These are phyloP conservation scores for Marmota monax DNA, from an alignment of 2,113 vertebrate species.

Conservation along the genomic window DNA sequence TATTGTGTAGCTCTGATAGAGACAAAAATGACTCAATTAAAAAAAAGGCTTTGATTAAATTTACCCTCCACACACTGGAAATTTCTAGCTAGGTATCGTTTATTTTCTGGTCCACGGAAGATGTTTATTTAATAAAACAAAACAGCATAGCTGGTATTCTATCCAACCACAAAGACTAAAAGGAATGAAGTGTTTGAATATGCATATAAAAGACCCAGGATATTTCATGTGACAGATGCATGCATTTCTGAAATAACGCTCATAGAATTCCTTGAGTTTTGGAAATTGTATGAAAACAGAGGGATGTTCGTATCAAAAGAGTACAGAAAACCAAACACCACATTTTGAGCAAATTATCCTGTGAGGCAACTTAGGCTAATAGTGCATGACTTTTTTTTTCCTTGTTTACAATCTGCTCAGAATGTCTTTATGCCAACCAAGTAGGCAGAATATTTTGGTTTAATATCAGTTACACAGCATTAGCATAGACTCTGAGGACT, in stretches of 20 bases:
- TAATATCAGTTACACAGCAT: slow-evolving; percentile 84
- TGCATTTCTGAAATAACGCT: slow-evolving; percentile 83
- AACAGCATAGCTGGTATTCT: slow-evolving; percentile 92
- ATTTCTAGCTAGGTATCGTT: slow-evolving; percentile 10
- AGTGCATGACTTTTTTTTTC: slow-evolving; percentile 73
- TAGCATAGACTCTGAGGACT: slow-evolving; percentile 86
- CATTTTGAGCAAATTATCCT: slow-evolving; percentile 81
- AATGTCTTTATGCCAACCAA: slow-evolving; percentile 85
- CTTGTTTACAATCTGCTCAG: slow-evolving; percentile 82
- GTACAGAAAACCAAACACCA: slow-evolving; percentile 89
- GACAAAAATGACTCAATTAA: background rate
- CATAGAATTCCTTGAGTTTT: slow-evolving; percentile 86
- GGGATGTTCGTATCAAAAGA: slow-evolving; percentile 87
- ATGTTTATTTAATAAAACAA: slow-evolving; percentile 91
- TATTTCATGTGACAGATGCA: slow-evolving; percentile 80
- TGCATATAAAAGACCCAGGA: slow-evolving; percentile 84
- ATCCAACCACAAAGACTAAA: slow-evolving; percentile 88
- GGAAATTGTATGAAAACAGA: slow-evolving; percentile 85
- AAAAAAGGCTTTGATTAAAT: background rate
- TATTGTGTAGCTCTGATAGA: background rate
- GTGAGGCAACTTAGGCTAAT: slow-evolving; percentile 78
- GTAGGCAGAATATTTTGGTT: slow-evolving; percentile 86
- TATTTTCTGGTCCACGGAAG: slow-evolving; percentile 88
- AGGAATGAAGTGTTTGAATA: slow-evolving; percentile 82
- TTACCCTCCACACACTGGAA: background rate